Evolutionary conservation across 2,797 vertebrate genomes (phyloP), one percentile per base, ranked within the genome.

Genomic region (Muscicapa comitata): DNA sequence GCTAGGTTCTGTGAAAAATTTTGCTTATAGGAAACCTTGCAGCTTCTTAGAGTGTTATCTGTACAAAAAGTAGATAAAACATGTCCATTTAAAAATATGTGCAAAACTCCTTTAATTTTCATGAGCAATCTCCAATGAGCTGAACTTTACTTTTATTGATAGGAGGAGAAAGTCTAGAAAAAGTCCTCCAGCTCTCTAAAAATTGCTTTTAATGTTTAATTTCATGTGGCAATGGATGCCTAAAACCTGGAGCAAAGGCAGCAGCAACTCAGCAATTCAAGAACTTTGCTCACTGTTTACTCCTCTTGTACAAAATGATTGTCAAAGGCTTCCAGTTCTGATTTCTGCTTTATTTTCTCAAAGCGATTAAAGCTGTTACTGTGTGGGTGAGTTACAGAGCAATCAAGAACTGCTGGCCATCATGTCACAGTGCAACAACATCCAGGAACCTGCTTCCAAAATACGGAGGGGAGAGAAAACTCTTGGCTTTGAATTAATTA

Each of bases 261-360:
- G 43, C 25, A 67, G 55, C 47, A 86, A 67, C 3, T 3, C 40
- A 47, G 15, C 6, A 74, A 18, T n/a, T 86, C n/a, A 65, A 77
- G 43, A 66, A 31, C 29, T 37, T 2, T 19, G 7, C 28, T 68
- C 40, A 48, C 7, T 0, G 0, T 31, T 24, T 54, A 3, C 15
- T 84, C 11, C 4, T 48, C 75, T 90, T 33, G 11, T 58, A 54
- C 14, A 90, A 71, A 68, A 55, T 10, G 0, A 23, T 73, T 82
- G n/a, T 43, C 35, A 77, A 62, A 71, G 23, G 6, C 10, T 93
- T 68, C 20, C 9, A 35, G 38, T 50, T 90, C 54, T 50, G n/a
- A 50, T 82, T 91, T 75, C 54, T 88, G 31, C 38, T 23, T 65
- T 59, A 55, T 79, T 88, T 88, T 31, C 73, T 85, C 45, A 31